Conservation (phyloP, 2,797 vertebrate genomes). For the Bothrops alternatus region DNA sequence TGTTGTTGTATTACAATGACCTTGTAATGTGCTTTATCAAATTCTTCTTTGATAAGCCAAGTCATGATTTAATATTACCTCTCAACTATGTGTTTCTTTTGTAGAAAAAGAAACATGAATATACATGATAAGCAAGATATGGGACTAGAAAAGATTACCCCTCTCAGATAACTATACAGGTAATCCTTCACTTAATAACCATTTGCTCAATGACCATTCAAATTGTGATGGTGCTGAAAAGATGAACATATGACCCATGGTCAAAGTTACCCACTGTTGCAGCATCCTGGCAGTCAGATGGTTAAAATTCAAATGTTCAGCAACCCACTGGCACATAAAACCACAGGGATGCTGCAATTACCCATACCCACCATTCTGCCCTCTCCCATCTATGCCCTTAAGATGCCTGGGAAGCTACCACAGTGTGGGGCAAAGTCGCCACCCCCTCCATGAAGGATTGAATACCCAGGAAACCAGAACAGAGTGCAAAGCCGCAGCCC, state of each 20-base stretch:
- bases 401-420: background rate
- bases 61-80: background rate
- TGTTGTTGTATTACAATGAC: background rate
- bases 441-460: background rate
- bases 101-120: background rate
- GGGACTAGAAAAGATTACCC: background rate
- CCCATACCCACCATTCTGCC: background rate
- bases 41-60: background rate
- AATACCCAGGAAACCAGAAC: background rate
- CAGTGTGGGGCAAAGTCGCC: background rate
- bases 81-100: background rate
- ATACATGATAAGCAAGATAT: background rate
- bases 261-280: background rate
- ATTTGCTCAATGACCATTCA: background rate
- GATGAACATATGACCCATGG: background rate
- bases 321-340: background rate
- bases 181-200: background rate
- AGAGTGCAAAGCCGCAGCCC: background rate
- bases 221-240: background rate
- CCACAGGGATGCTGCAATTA: background rate
- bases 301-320: background rate
- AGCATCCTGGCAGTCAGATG: background rate
- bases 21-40: background rate
- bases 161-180: background rate
- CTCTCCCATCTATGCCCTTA: background rate